Percentiles rank a stretch among this genome's conserved stretches.
phyloP scores from a whole-genome alignment of 2,113 vertebrate genomes.

The Barnardius zonarius region DNA sequence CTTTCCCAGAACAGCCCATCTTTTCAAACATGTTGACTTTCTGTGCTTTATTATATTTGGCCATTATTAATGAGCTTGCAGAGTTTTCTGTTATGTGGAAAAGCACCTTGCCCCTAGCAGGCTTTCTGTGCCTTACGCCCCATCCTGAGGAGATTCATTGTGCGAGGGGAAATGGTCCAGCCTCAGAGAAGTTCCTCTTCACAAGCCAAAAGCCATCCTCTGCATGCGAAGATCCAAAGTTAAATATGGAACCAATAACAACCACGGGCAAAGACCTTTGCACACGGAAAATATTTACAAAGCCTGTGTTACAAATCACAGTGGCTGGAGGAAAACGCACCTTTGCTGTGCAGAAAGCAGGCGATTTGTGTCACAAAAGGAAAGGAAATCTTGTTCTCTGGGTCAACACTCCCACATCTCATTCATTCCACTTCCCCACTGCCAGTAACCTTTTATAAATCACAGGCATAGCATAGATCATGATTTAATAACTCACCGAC shows the following conservation, averaged over 20 bases:
- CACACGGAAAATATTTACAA: not conserved
- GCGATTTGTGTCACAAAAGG: not conserved
- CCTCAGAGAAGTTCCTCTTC: not conserved
- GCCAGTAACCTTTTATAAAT: not conserved
- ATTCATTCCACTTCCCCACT: not conserved
- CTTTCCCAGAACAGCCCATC: not conserved
- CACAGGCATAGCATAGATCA: not conserved
- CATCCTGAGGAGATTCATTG: not conserved
- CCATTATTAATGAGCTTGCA: not conserved
- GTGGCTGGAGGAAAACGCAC: not conserved
- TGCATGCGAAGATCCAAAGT: not conserved
- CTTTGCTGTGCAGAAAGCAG: not conserved
- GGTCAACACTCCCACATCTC: not conserved
- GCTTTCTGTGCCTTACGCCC: not conserved
- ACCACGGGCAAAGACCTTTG: not conserved
- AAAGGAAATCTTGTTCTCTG: not conserved
- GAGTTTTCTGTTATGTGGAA: not conserved
- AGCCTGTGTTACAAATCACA: not conserved
- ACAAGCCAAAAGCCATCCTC: not conserved
- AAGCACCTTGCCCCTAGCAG: not conserved
- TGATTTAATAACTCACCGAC: not conserved
- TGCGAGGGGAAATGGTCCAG: not conserved
- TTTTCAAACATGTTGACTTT: not conserved
- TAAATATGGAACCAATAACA: slow-evolving; percentile 33
- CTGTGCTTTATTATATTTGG: not conserved